Base-by-base conservation (phyloP, 2,797 vertebrate genomes). In the Chelonia mydas region DNA sequence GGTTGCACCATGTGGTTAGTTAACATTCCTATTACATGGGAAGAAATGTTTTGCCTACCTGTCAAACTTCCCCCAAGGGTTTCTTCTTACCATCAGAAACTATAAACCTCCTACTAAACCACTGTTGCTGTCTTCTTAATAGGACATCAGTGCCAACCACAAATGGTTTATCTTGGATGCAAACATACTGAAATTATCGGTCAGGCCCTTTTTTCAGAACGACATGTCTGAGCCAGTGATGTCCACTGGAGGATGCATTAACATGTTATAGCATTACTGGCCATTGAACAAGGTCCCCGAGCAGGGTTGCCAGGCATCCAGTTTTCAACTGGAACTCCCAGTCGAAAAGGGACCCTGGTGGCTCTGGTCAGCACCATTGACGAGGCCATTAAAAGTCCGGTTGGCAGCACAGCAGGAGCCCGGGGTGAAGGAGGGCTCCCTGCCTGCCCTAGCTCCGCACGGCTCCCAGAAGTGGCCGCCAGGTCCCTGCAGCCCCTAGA, bases 1-100 rank as follows among this genome's bases (percentile, higher is more conserved):
- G 57, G 2, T 83, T 82, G 2, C 33, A 2, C 23, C 76, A n/a
- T 0, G 0, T 7, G 1, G 41, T 1, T 5, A 50, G 83, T 50
- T 93, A 7, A 37, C 3, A 25, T 88, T 83, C 51, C 45, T 25
- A 33, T 51, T 37, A 76, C 19, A 21, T 51, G 9, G 5, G 37
- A 11, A 50, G 61, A 54, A 49, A 25, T 45, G 65, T 31, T 90
- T 90, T 92, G 33, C 55, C 19, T 88, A 7, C 61, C 72, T 91
- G 1, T 16, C 45, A 74, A 74, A 74, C 5, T 41, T 13, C 68
- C n/a, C 21, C 21, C 68, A 37, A 74, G 11, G 68, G 23, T 74
- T 41, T 25, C 59, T 65, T 74, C 25, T 74, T 25, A 25, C 68
- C 41, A 25, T 45, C 37, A 74, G 19, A 10, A 25, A 37, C 68